A percentile compares a stretch with the other conserved stretches of the same genome.
These are phyloP conservation scores for Mungos mungo DNA, from an alignment of 2,113 vertebrate genomes.

Conservation along the genomic window DNA sequence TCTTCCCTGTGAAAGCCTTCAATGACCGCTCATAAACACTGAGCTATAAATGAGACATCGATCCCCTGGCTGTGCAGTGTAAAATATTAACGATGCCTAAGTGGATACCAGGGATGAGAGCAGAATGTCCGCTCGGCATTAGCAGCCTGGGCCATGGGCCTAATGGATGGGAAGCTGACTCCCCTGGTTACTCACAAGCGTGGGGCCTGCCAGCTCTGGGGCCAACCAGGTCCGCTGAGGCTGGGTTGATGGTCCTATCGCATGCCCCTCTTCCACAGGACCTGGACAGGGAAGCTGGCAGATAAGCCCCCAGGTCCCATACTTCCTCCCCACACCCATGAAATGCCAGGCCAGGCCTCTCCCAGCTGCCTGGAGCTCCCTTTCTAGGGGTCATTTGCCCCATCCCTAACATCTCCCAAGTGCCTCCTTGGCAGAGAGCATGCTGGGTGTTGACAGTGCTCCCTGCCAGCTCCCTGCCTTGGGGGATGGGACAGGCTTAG, in stretches of 20 bases:
- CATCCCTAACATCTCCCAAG: neutral
- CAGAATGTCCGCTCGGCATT: constrained; percentile 61
- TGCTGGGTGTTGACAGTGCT: neutral
- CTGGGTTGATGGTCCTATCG: neutral
- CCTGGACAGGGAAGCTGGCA: neutral
- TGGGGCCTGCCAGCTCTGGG: neutral
- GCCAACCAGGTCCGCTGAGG: neutral
- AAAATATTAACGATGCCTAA: constrained; percentile 86
- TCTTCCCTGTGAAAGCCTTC: constrained; percentile 6
- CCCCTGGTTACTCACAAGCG: neutral
- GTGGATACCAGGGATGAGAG: constrained; percentile 72
- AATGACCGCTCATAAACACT: constrained; percentile 64
- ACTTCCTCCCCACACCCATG: neutral
- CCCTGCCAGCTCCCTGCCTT: neutral
- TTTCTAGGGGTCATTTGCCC: neutral
- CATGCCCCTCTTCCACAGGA: neutral
- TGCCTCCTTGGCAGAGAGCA: neutral
- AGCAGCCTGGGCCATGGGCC: constrained; percentile 62
- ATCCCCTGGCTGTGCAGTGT: constrained; percentile 77
- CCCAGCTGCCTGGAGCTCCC: neutral
- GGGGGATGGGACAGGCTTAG: neutral
- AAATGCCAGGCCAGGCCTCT: neutral
- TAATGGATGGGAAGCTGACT: constrained; percentile 74
- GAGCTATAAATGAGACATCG: constrained; percentile 80
- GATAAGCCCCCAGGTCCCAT: neutral